These are phyloP conservation scores for Molossus molossus DNA, from an alignment of 2,797 vertebrate species.

Conservation along the genomic window DNA sequence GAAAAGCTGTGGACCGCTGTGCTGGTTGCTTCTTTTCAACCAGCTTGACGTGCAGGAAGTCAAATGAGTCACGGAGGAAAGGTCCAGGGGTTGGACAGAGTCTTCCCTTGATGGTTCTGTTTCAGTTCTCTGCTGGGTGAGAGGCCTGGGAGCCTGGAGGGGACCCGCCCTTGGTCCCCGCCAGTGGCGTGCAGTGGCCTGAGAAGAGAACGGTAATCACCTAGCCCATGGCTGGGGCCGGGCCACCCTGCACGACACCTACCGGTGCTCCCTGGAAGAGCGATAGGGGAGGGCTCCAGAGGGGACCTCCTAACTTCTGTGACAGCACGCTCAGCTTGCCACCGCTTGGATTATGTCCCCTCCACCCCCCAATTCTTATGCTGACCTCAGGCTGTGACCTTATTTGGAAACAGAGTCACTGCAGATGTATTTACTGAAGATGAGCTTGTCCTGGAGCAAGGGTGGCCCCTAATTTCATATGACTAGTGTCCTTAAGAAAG, in stretches of 20 bases:
- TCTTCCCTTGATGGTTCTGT: background rate
- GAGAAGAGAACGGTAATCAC: background rate
- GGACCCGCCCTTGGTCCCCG: background rate
- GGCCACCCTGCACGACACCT: fast-evolving
- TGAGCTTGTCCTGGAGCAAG: too few relatives aligned
- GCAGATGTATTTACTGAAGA: background rate
- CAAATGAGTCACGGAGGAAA: background rate
- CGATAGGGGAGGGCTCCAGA: background rate
- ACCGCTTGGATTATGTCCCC: background rate
- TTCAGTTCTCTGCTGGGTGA: background rate
- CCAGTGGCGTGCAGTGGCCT: background rate
- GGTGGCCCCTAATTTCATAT: background rate
- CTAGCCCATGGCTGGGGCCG: background rate
- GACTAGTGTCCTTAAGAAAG: background rate
- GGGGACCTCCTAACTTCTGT: background rate
- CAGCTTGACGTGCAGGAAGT: background rate
- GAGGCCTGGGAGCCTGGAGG: background rate
- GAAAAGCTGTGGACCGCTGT: background rate
- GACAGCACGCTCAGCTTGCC: fast-evolving
- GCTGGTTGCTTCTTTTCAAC: background rate
- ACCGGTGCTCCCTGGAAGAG: background rate
- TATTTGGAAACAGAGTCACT: background rate
- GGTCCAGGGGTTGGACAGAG: background rate
- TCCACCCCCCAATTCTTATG: background rate
- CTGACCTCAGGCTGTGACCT: background rate